Evolutionary conservation across 2,797 vertebrate species (phyloP), one percentile per base, ranked within the genome.

Genomic region (Silurus lanzhouensis): DNA sequence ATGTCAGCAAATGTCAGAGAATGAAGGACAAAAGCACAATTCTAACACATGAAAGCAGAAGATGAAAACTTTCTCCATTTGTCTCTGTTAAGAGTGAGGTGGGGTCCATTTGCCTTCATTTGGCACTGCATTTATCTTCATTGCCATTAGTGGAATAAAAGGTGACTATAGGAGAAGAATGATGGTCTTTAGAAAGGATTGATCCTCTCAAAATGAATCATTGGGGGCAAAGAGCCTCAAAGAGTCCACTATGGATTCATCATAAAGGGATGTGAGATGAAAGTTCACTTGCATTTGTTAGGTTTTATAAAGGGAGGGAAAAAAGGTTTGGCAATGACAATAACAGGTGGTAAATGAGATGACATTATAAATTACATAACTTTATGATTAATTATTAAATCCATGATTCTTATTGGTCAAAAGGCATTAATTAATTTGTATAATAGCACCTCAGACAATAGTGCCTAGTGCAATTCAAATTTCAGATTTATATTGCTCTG

Each of bases 51-150:
- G 13, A 55, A 81, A 64, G 31, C 12, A 12, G 31, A 67, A 14
- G 44, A 66, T 19, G 48, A 85, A 70, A 66, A 71, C 31, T 13
- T 75, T 19, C 83, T 88, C 66, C 88, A 90, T 90, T 88, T 74
- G 81, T 91, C 87, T 89, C 81, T 81, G 87, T 83, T 85, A 88
- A 86, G 78, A 61, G 44, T 67, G 60, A 84, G 27, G 71, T 80
- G 58, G 84, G 83, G 85, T 84, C 67, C 64, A 87, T 90, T 91
- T 83, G 63, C 82, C 78, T 87, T 80, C 83, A 81, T 87, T 90
- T 89, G 83, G 85, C 89, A 90, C 72, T 82, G 88, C 88, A 90
- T 91, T 88, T 71, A 89, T 91, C 90, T 90, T 91, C 68, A 84
- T 90, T 74, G 84, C 84, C 86, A 89, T 89, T 89, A 90, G 70